Evolutionary conservation across 2,113 vertebrate genomes (phyloP).

Genomic region (Chionis minor): DNA sequence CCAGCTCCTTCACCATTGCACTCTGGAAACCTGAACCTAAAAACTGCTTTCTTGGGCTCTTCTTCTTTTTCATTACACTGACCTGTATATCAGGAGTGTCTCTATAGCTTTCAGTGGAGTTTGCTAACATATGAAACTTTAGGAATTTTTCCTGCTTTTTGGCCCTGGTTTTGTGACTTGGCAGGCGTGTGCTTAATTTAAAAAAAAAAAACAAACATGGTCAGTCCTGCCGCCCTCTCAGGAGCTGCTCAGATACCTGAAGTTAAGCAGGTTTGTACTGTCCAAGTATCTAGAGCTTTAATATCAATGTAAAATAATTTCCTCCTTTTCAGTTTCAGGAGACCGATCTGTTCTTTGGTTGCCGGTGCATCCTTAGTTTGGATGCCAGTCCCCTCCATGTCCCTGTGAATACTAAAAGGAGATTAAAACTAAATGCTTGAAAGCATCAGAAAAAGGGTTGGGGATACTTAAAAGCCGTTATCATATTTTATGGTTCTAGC

Average conservation of each 20-base stretch:
- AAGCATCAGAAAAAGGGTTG: background rate
- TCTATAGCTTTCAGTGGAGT: background rate
- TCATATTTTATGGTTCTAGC: accelerated
- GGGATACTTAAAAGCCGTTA: background rate
- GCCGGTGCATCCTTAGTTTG: background rate
- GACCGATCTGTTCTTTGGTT: background rate
- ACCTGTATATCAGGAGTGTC: background rate
- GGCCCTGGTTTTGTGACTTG: background rate
- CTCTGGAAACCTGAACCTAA: background rate
- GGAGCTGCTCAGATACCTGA: background rate
- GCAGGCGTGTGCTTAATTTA: background rate
- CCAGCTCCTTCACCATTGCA: background rate
- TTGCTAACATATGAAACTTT: background rate
- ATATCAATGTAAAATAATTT: background rate
- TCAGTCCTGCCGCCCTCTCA: background rate
- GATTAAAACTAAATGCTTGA: background rate
- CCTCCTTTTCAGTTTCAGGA: background rate
- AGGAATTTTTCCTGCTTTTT: background rate
- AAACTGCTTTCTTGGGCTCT: background rate
- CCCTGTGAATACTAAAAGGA: background rate
- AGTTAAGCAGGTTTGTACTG: background rate
- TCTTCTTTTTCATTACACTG: background rate
- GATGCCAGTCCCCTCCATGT: background rate
- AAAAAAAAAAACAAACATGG: background rate
- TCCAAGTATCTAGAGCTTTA: background rate